Evolutionary conservation across 2,797 vertebrate genomes (phyloP).

Genomic region (Sebastes aleutianus): DNA sequence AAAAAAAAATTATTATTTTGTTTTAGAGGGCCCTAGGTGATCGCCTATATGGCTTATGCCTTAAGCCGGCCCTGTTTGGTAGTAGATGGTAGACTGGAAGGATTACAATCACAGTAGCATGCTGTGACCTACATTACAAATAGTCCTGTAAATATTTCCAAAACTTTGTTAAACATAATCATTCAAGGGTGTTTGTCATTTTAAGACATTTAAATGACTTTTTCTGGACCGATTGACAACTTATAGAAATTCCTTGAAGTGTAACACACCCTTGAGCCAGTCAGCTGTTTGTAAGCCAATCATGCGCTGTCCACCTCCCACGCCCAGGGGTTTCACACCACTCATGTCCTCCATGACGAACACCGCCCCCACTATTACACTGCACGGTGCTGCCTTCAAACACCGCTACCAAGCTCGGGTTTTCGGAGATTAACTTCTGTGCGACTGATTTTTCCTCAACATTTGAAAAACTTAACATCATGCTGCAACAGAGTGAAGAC

Average conservation of each 20-base stretch:
- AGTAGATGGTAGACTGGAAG: neutral
- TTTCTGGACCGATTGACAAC: neutral
- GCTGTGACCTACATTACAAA: neutral
- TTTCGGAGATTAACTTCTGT: rapidly evolving
- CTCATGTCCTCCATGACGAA: neutral
- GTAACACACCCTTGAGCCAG: neutral
- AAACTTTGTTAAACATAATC: neutral
- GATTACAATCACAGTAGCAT: neutral
- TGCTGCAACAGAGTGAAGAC: neutral
- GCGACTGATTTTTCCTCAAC: neutral
- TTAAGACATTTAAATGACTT: neutral
- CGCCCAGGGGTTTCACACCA: slow-evolving; percentile 24
- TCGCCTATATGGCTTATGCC: too few species aligned
- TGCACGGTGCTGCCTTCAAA: slow-evolving; percentile 19
- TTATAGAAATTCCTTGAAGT: rapidly evolving
- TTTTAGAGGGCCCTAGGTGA: too few species aligned
- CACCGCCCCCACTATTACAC: slow-evolving; percentile 3
- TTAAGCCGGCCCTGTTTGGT: too few species aligned
- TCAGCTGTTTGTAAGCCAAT: slow-evolving; percentile 46
- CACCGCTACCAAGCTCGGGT: neutral
- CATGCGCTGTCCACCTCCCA: neutral
- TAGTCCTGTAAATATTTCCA: neutral
- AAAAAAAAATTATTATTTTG: too few species aligned
- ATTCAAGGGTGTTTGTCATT: neutral
- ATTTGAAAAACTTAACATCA: neutral